Evolutionary conservation across 1,140 invertebrate genomes (phyloP).

Genomic region (Drosophila erecta): DNA sequence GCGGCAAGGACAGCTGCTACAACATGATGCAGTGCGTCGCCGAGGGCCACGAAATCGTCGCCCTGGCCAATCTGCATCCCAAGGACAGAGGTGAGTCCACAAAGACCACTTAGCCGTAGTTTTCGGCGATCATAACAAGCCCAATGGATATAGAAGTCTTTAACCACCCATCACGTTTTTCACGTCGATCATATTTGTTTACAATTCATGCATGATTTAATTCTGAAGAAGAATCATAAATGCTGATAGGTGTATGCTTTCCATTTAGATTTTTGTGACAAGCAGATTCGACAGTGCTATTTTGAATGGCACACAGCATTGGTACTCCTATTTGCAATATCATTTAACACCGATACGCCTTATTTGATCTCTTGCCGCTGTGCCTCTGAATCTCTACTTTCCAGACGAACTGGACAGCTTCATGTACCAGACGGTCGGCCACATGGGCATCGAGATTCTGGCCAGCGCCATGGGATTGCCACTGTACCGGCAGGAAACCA

Average conservation of each 20-base stretch:
- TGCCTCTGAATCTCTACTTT: neutral
- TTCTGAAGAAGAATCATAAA: neutral
- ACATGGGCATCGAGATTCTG: slow-evolving; percentile 96
- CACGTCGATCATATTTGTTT: too few species aligned
- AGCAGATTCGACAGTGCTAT: neutral
- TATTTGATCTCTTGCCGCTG: slow-evolving; percentile 18
- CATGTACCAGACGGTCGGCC: slow-evolving; percentile 99
- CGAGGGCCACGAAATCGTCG: slow-evolving; percentile 98
- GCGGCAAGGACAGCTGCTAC: slow-evolving; percentile 99
- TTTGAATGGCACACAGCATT: neutral
- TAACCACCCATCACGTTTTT: neutral
- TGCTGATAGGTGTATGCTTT: neutral
- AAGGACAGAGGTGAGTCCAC: slow-evolving; percentile 89
- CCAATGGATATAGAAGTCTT: too few species aligned
- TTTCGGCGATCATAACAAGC: too few species aligned
- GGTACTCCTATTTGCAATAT: slow-evolving; percentile 15
- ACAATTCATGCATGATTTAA: too few species aligned
- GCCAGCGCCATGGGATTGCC: slow-evolving; percentile 97
- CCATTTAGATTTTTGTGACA: too few species aligned
- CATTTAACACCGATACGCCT: slow-evolving; percentile 20
- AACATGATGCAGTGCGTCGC: slow-evolving; percentile 99
- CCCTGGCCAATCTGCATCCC: slow-evolving; percentile 97
- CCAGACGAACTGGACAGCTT: slow-evolving; percentile 98
- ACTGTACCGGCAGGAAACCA: slow-evolving; percentile 93
- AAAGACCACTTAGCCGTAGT: neutral